Evolutionary conservation across 2,797 vertebrate genomes (phyloP).

Genomic region (Sorex maritimensis): DNA sequence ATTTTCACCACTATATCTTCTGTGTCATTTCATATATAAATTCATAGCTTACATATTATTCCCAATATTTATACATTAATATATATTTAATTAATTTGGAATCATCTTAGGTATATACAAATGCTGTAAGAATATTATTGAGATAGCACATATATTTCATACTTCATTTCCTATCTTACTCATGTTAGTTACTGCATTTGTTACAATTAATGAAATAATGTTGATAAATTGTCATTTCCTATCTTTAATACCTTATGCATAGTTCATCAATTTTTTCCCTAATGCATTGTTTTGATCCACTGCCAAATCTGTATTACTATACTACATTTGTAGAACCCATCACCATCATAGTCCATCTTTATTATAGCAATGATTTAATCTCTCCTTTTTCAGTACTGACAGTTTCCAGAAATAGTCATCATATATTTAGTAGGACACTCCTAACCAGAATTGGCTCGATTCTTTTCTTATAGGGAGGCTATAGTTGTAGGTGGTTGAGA

Average conservation of each 20-base stretch:
- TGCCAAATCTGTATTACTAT: neutral
- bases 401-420: neutral
- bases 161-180: neutral
- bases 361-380: neutral
- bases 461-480: neutral
- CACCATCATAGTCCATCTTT: neutral
- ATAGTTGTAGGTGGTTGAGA: neutral
- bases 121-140: neutral
- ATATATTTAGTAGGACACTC: neutral
- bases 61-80: conserved; percentile 13
- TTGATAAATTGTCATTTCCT: neutral
- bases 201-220: neutral
- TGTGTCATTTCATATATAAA: conserved; percentile 9
- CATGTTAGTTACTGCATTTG: neutral
- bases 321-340: neutral
- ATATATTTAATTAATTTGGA: neutral
- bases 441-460: neutral
- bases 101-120: neutral
- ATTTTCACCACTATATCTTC: conserved; percentile 19
- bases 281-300: neutral
- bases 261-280: neutral
- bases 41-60: neutral
- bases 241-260: neutral
- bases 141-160: neutral
- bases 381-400: neutral